Evolutionary conservation across 2,888 invertebrate species (phyloP).

Genomic region (Acanthosepion pharaonis): DNA sequence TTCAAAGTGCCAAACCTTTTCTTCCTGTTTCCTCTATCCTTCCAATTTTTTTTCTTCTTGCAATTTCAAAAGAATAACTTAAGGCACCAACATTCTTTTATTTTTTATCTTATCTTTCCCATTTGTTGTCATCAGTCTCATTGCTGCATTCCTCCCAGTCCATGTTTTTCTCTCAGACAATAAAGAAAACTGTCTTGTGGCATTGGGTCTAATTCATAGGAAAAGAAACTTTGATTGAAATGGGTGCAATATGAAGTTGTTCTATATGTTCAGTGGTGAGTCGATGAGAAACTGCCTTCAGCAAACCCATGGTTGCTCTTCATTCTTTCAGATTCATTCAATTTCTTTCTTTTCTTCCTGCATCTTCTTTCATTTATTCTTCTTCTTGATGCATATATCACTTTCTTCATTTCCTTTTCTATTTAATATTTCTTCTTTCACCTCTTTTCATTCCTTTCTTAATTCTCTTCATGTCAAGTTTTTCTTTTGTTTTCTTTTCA

Average conservation of each 20-base stretch:
- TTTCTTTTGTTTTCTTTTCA: background rate
- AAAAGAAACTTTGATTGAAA: background rate
- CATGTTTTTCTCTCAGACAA: background rate
- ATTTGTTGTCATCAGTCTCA: background rate
- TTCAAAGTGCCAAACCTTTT: background rate
- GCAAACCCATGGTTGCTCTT: background rate
- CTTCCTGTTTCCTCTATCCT: background rate
- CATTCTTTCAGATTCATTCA: background rate
- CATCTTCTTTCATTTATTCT: background rate
- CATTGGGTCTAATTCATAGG: background rate
- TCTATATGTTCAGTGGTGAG: background rate
- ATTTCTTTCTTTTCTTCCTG: background rate
- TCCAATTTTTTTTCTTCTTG: background rate
- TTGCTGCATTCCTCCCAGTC: background rate
- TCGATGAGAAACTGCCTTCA: background rate
- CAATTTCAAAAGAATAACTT: background rate
- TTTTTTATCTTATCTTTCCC: background rate
- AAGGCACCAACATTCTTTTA: background rate
- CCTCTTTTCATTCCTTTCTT: background rate
- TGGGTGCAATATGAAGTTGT: background rate
- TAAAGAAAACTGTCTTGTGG: background rate
- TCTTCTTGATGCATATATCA: background rate
- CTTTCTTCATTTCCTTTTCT: background rate
- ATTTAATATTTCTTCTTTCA: background rate
- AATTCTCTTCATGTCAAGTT: background rate